Conservation (phyloP, 1,140 invertebrate genomes). For the Homalodisca vitripennis region DNA sequence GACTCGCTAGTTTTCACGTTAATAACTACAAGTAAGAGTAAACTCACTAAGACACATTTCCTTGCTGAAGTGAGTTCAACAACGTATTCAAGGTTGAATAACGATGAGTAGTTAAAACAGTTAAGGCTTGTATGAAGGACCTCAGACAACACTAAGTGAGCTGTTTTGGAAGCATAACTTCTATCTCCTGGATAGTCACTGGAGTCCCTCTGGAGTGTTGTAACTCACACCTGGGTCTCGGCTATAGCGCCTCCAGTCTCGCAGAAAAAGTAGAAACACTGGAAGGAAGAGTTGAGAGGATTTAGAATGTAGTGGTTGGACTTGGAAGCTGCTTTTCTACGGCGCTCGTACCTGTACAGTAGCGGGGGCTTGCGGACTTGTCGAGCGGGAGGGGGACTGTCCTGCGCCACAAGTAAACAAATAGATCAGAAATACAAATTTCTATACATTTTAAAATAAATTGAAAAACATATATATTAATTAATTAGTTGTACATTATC, state of each 20-base stretch:
- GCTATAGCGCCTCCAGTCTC: not conserved
- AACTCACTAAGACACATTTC: too few relatives aligned
- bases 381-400: not conserved
- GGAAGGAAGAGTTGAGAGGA: constrained; percentile 21
- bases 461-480: not conserved
- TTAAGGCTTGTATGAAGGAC: too few relatives aligned
- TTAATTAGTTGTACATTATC: not conserved
- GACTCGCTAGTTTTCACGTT: too few relatives aligned
- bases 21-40: too few relatives aligned
- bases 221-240: constrained; percentile 7
- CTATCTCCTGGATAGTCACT: too few relatives aligned
- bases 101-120: too few relatives aligned
- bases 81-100: too few relatives aligned
- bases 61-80: too few relatives aligned
- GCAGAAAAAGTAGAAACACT: constrained; percentile 21
- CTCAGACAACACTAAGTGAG: too few relatives aligned
- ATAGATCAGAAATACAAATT: too few relatives aligned
- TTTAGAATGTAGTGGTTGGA: constrained; percentile 12
- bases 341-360: not conserved
- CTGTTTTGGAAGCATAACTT: too few relatives aligned
- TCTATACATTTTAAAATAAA: not conserved
- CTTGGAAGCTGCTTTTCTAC: not conserved
- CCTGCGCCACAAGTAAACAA: not conserved
- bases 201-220: too few relatives aligned
- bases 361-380: not conserved